These are phyloP conservation scores for Saturnia pavonia DNA, from an alignment of 2,888 invertebrate species.

Conservation along the genomic window DNA sequence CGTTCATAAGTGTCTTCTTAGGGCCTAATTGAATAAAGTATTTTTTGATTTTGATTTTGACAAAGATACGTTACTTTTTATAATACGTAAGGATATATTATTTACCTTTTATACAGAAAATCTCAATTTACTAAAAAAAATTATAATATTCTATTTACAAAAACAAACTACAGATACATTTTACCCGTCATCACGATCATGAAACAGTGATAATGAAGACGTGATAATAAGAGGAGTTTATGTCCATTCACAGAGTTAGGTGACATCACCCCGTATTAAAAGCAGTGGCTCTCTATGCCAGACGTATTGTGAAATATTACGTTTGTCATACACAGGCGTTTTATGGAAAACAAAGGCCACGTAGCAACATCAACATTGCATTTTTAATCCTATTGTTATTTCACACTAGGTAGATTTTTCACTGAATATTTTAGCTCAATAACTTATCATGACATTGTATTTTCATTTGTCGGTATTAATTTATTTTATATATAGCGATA, in stretches of 20 bases:
- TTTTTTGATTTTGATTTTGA: too few species aligned
- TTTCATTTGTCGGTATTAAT: neutral
- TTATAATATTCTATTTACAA: neutral
- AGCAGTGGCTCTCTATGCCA: constrained; percentile 39
- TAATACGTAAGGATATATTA: too few species aligned
- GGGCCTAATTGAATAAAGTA: too few species aligned
- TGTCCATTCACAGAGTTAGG: constrained; percentile 45
- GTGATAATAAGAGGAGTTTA: constrained; percentile 61
- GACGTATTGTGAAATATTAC: constrained; percentile 52
- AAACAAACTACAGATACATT: constrained; percentile 8
- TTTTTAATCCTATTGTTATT: neutral
- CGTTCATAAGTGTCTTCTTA: too few species aligned
- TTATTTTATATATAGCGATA: too few species aligned
- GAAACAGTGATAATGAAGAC: neutral
- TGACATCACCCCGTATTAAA: constrained; percentile 25
- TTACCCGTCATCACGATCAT: constrained; percentile 6
- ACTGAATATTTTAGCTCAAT: neutral
- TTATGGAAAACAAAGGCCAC: neutral
- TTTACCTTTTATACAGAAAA: too few species aligned
- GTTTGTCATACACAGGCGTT: neutral
- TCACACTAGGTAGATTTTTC: neutral
- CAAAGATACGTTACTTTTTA: too few species aligned
- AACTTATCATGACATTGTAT: neutral
- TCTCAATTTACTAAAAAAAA: too few species aligned
- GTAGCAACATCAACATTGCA: neutral